A percentile compares a stretch with the other conserved stretches of the same genome.
Conservation (phyloP, 2,888 invertebrate genomes). For the Caenorhabditis becei region DNA sequence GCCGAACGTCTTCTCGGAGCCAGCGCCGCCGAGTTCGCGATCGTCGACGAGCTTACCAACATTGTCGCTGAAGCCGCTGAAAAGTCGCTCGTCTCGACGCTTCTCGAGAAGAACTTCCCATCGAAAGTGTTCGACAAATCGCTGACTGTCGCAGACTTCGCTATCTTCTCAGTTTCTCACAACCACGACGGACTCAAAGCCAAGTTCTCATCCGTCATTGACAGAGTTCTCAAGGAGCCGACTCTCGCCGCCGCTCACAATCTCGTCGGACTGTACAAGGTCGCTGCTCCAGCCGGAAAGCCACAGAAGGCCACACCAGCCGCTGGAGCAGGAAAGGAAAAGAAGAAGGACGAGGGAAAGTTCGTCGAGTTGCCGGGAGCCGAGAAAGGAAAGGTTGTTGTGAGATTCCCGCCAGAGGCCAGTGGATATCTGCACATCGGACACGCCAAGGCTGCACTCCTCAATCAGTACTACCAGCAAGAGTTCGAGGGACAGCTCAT, state of each 20-base stretch:
- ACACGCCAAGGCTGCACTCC: constrained; percentile 97
- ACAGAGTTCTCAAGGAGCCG: constrained; percentile 65
- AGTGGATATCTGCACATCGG: constrained; percentile 98
- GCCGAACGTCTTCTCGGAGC: constrained; percentile 67
- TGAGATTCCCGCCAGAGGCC: constrained; percentile 99
- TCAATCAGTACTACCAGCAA: constrained; percentile 97
- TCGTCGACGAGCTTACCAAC: constrained; percentile 64
- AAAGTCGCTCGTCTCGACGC: constrained; percentile 28
- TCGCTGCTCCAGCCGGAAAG: constrained; percentile 28
- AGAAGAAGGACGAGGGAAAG: constrained; percentile 91
- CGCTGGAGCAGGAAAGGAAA: constrained; percentile 52
- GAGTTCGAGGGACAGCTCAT: constrained; percentile 94
- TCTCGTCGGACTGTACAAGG: constrained; percentile 65
- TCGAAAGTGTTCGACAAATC: constrained; percentile 30
- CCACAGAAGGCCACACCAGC: background rate
- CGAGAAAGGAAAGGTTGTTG: constrained; percentile 97
- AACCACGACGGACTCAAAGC: constrained; percentile 64
- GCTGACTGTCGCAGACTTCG: constrained; percentile 71
- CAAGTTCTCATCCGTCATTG: constrained; percentile 63
- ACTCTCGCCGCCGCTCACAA: constrained; percentile 64
- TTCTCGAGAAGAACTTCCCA: constrained; percentile 23
- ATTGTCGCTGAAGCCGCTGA: constrained; percentile 55
- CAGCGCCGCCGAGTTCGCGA: constrained; percentile 58
- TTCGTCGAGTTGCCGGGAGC: constrained; percentile 97
- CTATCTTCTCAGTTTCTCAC: constrained; percentile 70